phyloP scores from a whole-genome alignment of 2,113 vertebrate species.

The Scolopax mira region DNA sequence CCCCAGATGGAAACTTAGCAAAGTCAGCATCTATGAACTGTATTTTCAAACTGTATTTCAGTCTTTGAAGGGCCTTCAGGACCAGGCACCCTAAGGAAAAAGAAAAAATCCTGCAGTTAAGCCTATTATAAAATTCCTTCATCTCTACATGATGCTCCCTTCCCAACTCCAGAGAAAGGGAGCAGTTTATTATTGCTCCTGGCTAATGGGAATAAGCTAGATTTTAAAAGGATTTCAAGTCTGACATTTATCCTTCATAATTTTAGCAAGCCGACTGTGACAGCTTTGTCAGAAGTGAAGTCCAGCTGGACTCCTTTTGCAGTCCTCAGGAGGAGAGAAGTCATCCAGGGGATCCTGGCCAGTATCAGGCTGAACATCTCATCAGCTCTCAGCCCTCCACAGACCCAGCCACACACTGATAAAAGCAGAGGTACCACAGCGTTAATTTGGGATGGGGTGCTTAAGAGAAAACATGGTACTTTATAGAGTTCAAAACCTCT shows the following conservation, averaged over 20 bases:
- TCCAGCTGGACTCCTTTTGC: not conserved
- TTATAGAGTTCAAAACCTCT: not conserved
- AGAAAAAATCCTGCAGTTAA: slow-evolving; percentile 6
- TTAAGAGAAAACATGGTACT: accelerated
- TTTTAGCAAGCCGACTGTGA: not conserved
- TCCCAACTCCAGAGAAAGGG: not conserved
- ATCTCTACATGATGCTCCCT: not conserved
- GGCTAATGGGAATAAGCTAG: not conserved
- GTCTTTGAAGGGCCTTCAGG: slow-evolving; percentile 23
- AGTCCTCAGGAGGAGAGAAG: not conserved
- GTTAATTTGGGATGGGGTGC: not conserved
- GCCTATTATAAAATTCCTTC: not conserved
- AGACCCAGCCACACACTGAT: not conserved
- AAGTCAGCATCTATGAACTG: not conserved
- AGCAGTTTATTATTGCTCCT: not conserved
- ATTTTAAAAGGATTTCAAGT: not conserved
- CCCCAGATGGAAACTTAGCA: not conserved
- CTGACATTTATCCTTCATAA: not conserved
- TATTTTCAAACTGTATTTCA: not conserved
- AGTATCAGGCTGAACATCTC: accelerated
- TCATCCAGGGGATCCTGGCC: not conserved
- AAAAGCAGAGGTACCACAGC: accelerated
- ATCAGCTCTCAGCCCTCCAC: not conserved
- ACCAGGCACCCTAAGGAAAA: not conserved
- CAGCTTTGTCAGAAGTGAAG: not conserved